Conservation (phyloP, 1,140 invertebrate species). For the Dendroctonus ponderosae region DNA sequence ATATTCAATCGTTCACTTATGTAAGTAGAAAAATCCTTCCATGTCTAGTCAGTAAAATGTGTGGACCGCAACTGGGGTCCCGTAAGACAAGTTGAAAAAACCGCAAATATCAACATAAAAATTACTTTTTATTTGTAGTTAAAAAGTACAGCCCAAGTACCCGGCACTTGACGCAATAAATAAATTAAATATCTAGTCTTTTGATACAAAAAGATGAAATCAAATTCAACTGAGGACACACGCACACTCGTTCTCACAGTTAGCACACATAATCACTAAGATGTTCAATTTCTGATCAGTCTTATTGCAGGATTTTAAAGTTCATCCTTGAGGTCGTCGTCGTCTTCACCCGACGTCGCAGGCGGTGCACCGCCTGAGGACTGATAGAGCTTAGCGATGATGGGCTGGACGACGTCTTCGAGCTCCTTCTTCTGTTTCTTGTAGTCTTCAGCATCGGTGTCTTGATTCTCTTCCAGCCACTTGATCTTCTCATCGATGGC, state of each 20-base stretch:
- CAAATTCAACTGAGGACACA: slow-evolving; percentile 16
- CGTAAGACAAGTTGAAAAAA: background rate
- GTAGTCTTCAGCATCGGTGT: slow-evolving; percentile 91
- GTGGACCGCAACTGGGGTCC: too few relatives aligned
- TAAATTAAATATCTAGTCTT: slow-evolving; percentile 33
- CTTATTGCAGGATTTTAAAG: slow-evolving; percentile 61
- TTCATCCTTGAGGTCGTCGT: slow-evolving; percentile 84
- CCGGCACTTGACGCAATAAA: slow-evolving; percentile 33
- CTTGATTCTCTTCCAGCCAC: slow-evolving; percentile 95
- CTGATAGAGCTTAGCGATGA: slow-evolving; percentile 96
- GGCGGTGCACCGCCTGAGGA: slow-evolving; percentile 74
- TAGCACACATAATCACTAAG: slow-evolving; percentile 3
- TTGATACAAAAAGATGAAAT: slow-evolving; percentile 29
- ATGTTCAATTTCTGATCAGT: slow-evolving; percentile 29
- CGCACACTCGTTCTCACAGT: slow-evolving; percentile 16
- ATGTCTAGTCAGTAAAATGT: too few relatives aligned
- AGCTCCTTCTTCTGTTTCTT: slow-evolving; percentile 97
- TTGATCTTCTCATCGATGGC: slow-evolving; percentile 97
- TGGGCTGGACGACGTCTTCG: slow-evolving; percentile 94
- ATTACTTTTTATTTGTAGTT: slow-evolving; percentile 27
- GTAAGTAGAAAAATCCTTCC: too few relatives aligned
- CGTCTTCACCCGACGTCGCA: slow-evolving; percentile 64
- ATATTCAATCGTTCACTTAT: too few relatives aligned
- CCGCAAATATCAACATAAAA: slow-evolving; percentile 5
- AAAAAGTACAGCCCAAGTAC: slow-evolving; percentile 28